These are phyloP conservation scores for Pseudolaguvia tuberculata DNA, from an alignment of 2,113 vertebrate genomes.

Conservation along the genomic window DNA sequence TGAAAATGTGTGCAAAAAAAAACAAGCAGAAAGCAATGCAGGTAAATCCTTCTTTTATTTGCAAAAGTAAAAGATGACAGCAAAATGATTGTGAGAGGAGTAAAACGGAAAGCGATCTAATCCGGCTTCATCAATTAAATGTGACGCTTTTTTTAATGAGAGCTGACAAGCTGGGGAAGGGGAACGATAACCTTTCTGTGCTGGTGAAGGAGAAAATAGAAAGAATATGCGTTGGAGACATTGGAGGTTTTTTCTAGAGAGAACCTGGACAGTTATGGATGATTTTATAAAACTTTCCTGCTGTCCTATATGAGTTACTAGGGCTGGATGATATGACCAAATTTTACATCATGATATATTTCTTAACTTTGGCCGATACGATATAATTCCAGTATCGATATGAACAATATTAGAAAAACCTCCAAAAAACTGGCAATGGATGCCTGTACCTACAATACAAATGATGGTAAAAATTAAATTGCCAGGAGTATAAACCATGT, in stretches of 20 bases:
- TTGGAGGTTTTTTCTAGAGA: background rate
- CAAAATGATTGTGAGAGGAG: conserved; percentile 58
- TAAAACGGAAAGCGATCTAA: conserved; percentile 59
- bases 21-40: conserved; percentile 52
- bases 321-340: too few relatives aligned
- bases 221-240: conserved; percentile 39
- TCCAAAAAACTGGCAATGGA: too few relatives aligned
- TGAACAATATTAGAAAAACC: too few relatives aligned
- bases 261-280: conserved; percentile 4
- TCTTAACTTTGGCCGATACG: too few relatives aligned
- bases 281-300: conserved; percentile 9
- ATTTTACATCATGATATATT: too few relatives aligned
- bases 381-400: too few relatives aligned
- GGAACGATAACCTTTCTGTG: conserved; percentile 45
- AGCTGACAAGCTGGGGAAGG: conserved; percentile 59
- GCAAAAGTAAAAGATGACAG: conserved; percentile 58
- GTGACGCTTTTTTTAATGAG: conserved; percentile 62
- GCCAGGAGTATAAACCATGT: too few relatives aligned
- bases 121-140: conserved; percentile 60
- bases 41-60: conserved; percentile 58
- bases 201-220: conserved; percentile 45
- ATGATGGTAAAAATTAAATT: too few relatives aligned
- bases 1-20: conserved; percentile 17
- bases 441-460: too few relatives aligned
- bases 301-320: conserved; percentile 4